These are phyloP conservation scores for Cebidichthys violaceus DNA, from an alignment of 2,113 vertebrate genomes.

Conservation along the genomic window DNA sequence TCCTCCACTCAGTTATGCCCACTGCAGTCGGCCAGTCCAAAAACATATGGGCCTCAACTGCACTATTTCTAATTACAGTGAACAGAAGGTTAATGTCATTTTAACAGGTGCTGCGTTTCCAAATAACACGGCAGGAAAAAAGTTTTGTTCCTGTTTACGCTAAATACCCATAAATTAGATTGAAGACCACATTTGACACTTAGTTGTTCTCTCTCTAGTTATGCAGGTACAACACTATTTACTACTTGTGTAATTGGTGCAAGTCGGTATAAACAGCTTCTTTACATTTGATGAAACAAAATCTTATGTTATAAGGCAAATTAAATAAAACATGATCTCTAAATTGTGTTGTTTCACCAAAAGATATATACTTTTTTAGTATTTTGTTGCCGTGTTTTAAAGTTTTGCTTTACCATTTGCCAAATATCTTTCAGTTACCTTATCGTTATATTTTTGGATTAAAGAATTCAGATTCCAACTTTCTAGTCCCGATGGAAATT, in stretches of 20 bases:
- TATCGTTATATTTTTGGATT: neutral
- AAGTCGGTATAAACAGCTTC: neutral
- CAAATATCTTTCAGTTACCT: neutral
- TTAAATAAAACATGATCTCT: neutral
- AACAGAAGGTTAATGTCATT: neutral
- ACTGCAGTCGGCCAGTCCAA: neutral
- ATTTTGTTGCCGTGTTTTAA: neutral
- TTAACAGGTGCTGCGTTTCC: neutral
- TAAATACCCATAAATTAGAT: neutral
- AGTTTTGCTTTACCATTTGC: neutral
- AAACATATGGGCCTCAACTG: neutral
- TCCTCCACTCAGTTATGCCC: neutral
- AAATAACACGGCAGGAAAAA: neutral
- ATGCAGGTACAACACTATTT: neutral
- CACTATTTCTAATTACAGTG: neutral
- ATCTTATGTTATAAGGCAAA: neutral
- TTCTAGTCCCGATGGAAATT: neutral
- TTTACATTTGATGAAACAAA: neutral
- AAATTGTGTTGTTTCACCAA: neutral
- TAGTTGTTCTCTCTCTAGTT: neutral
- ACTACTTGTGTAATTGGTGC: neutral
- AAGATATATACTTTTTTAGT: neutral
- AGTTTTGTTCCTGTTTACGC: neutral
- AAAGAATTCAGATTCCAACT: neutral
- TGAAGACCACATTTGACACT: neutral